Evolutionary conservation across 2,113 vertebrate genomes (phyloP), one percentile per base, ranked within the genome.

Genomic region (Empidonax alnorum): DNA sequence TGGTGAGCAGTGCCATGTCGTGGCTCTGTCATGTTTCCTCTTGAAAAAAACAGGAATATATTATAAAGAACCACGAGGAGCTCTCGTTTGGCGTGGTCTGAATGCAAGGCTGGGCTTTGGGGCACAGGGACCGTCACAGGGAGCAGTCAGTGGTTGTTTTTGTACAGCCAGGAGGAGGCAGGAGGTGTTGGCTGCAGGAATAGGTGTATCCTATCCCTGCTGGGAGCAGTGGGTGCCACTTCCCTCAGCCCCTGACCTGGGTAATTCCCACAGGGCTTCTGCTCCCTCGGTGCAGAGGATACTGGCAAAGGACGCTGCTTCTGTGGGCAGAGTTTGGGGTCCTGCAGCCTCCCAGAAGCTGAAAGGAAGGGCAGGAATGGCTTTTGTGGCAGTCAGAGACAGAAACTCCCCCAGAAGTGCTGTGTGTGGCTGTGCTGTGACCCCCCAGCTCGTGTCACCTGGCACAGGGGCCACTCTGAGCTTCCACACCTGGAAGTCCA

Each of bases 401-500:
- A 31, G 59, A 15, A 67, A 42, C 23, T 67, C 52, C 28, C 25
- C 8, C 63, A 15, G 23, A 42, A 50, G 14, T 6, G 39, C n/a
- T 68, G 72, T 16, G 55, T 50, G 62, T n/a, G 55, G 53, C 78
- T 2, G 0, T 17, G 49, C 44, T 1, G 0, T 24, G 46, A 37
- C 55, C 44, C 63, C 58, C 10, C 7, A 1, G 58, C 33, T 49
- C 0, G 5, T 77, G 71, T 79, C 69, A 65, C 87, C 87, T 88
- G 93, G 56, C 89, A 67, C 71, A 24, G 46, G 88, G 61, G 73
- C 89, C 76, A 69, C 14, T 67, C 81, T 31, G 37, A 91, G 81
- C 67, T 87, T 46, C 87, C 27, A 3, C 58, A 3, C 58, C 84
- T 88, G 85, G 76, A 86, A 74, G 65, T 50, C 31, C 7, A 4